A percentile compares a stretch with the other conserved stretches of the same genome.
Conservation (phyloP, 2,797 vertebrate genomes). For the Microchirus variegatus region DNA sequence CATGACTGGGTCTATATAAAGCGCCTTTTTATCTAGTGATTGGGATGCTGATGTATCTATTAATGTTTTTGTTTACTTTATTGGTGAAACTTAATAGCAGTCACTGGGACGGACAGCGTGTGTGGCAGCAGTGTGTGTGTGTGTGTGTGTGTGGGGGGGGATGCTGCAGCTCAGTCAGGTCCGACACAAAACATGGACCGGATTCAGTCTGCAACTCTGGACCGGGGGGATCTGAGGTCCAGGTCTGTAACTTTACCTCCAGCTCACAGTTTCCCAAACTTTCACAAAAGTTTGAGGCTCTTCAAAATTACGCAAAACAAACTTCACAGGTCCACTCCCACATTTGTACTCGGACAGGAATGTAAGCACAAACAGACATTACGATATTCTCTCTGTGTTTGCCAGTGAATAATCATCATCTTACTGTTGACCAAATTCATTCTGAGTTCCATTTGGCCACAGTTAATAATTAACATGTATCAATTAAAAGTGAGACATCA, state of each 20-base stretch:
- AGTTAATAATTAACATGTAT: too few relatives aligned
- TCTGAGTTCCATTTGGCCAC: too few relatives aligned
- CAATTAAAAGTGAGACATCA: too few relatives aligned
- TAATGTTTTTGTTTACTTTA: slow-evolving; percentile 64
- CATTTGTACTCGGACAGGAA: too few relatives aligned
- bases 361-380: too few relatives aligned
- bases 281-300: too few relatives aligned
- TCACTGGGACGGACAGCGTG: slow-evolving; percentile 59
- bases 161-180: slow-evolving; percentile 70
- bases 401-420: too few relatives aligned
- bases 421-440: too few relatives aligned
- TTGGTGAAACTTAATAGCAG: slow-evolving; percentile 64
- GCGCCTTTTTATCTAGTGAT: slow-evolving; percentile 37
- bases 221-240: neutral
- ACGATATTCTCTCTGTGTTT: too few relatives aligned
- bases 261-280: too few relatives aligned
- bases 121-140: slow-evolving; percentile 49
- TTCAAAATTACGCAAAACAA: too few relatives aligned
- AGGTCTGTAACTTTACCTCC: neutral
- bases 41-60: slow-evolving; percentile 46
- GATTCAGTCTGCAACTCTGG: slow-evolving; percentile 43
- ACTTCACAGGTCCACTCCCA: too few relatives aligned
- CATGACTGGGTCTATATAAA: slow-evolving; percentile 23
- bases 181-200: slow-evolving; percentile 73
- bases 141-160: slow-evolving; percentile 42